A percentile compares a stretch with the other conserved stretches of the same genome.
phyloP scores from a whole-genome alignment of 2,113 vertebrate genomes.

The Pelvicachromis taeniatus region DNA sequence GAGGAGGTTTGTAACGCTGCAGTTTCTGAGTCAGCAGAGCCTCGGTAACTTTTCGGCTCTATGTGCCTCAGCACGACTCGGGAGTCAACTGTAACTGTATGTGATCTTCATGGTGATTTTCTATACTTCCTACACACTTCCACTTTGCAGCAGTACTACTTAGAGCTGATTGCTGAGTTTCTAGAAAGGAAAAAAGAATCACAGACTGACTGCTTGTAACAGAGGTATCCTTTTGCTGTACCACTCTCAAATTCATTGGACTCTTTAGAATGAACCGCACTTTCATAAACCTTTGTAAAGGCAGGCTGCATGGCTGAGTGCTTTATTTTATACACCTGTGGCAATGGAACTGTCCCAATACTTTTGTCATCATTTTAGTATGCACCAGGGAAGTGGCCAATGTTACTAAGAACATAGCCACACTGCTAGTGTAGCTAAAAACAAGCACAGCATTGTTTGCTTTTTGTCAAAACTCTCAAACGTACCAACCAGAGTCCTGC shows the following conservation, averaged over 20 bases:
- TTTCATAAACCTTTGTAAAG: not conserved
- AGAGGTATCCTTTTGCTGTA: not conserved
- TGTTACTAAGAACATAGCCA: not conserved
- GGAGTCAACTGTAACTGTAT: not conserved
- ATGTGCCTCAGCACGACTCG: not conserved
- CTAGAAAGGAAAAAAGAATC: not conserved
- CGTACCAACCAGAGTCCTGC: not conserved
- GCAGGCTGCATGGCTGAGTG: not conserved
- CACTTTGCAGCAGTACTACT: not conserved
- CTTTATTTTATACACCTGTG: not conserved
- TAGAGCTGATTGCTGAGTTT: not conserved
- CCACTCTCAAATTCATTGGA: not conserved
- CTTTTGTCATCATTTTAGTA: not conserved
- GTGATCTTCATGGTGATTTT: not conserved
- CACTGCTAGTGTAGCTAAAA: not conserved
- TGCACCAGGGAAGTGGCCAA: not conserved
- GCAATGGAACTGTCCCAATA: not conserved
- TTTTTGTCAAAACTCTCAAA: not conserved
- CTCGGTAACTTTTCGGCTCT: not conserved
- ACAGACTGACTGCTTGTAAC: not conserved
- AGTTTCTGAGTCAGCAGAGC: not conserved
- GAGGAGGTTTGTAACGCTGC: no score
- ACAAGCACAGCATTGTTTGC: not conserved
- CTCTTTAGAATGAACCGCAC: not conserved
- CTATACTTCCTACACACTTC: not conserved